Percentiles rank a stretch among this genome's conserved stretches.
Conservation (phyloP, 2,113 vertebrate species). For the Chloroceryle aenea region DNA sequence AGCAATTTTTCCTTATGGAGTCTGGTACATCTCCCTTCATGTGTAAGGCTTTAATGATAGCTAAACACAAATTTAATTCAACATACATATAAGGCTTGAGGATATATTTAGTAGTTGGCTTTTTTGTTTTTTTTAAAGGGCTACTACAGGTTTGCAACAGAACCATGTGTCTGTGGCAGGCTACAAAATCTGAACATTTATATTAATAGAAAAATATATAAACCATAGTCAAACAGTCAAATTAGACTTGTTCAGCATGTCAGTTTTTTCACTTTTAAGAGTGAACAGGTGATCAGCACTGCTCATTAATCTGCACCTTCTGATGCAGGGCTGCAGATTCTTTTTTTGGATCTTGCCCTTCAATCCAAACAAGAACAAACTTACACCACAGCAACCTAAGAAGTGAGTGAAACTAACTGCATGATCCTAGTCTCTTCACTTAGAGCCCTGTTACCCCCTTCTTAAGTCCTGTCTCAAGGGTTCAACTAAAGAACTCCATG, state of each 20-base stretch:
- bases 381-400: neutral
- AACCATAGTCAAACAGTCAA: neutral
- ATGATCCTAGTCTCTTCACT: neutral
- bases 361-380: neutral
- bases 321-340: neutral
- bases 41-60: neutral
- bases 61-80: neutral
- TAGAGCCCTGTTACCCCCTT: neutral
- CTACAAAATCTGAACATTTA: neutral
- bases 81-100: neutral
- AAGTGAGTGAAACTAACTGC: neutral
- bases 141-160: neutral
- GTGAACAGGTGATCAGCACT: neutral
- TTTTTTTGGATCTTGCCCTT: neutral
- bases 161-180: neutral
- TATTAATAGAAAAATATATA: neutral
- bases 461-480: neutral
- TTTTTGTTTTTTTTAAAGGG: neutral
- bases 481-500: neutral
- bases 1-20: neutral
- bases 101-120: neutral
- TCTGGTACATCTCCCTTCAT: neutral
- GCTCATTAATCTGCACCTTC: neutral
- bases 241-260: neutral
- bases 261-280: neutral